A percentile compares a stretch with the other conserved stretches of the same genome.
phyloP scores from a whole-genome alignment of 1,140 invertebrate genomes.

The Sminthurides bifidus region DNA sequence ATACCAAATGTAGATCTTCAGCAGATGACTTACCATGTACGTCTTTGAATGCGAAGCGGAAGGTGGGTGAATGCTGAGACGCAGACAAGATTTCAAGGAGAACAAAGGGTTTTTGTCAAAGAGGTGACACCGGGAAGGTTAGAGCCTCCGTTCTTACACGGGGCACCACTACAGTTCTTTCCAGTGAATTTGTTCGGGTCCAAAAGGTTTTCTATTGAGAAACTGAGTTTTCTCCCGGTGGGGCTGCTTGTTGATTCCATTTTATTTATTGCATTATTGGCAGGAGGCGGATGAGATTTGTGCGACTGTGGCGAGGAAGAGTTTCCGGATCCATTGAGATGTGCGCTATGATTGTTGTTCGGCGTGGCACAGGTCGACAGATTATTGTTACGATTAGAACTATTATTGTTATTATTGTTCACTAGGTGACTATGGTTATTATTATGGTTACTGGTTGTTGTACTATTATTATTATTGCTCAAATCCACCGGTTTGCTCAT shows the following conservation, averaged over 20 bases:
- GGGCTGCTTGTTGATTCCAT: too few relatives aligned
- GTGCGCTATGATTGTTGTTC: neutral
- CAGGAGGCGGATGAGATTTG: neutral
- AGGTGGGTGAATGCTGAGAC: constrained; percentile 19
- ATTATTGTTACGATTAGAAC: neutral
- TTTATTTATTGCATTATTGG: neutral
- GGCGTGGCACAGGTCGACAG: neutral
- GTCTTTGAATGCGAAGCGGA: constrained; percentile 30
- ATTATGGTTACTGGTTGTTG: constrained; percentile 13
- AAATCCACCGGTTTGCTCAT: constrained; percentile 28
- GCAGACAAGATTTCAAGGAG: constrained; percentile 14
- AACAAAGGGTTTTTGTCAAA: constrained; percentile 20
- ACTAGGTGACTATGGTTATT: constrained; percentile 7
- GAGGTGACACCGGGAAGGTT: too few relatives aligned
- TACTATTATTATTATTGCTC: constrained; percentile 30
- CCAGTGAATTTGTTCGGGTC: constrained; percentile 83
- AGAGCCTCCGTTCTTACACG: too few relatives aligned
- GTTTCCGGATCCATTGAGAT: too few relatives aligned
- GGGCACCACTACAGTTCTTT: constrained; percentile 33
- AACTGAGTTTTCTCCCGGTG: constrained; percentile 49
- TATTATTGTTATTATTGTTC: constrained; percentile 13
- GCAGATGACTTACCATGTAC: constrained; percentile 22
- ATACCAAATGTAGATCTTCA: too few relatives aligned
- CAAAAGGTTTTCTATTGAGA: constrained; percentile 82
- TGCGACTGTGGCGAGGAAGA: too few relatives aligned